Conservation (phyloP, 2,113 vertebrate genomes). For the Chiloscyllium plagiosum region DNA sequence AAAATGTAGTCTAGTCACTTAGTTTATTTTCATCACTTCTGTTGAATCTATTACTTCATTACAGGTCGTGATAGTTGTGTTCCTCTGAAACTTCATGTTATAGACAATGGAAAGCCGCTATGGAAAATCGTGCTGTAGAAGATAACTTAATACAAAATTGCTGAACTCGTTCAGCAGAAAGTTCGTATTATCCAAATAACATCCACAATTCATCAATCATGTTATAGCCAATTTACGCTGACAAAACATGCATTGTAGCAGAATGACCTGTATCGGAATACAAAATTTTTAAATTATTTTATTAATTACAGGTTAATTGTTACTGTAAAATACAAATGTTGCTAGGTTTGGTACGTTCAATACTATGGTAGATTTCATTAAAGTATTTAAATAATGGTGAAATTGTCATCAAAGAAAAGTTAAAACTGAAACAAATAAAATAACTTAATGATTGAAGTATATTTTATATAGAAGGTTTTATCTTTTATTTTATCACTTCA, state of each 20-base stretch:
- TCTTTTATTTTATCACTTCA: neutral
- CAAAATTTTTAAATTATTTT: neutral
- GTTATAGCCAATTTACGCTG: too few relatives aligned
- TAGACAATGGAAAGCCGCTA: too few relatives aligned
- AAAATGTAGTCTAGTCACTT: neutral
- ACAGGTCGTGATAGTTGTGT: too few relatives aligned
- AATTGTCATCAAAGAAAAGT: neutral
- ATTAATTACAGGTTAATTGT: neutral
- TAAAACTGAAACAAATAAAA: neutral
- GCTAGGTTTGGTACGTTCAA: neutral
- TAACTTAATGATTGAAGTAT: neutral
- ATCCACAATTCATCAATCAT: too few relatives aligned
- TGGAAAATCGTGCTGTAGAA: too few relatives aligned
- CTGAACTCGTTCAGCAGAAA: too few relatives aligned
- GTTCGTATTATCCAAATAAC: too few relatives aligned
- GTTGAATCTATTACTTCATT: neutral
- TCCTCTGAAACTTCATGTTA: too few relatives aligned
- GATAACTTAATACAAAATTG: too few relatives aligned
- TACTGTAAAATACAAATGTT: neutral
- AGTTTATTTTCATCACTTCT: neutral
- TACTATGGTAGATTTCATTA: neutral
- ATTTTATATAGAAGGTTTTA: neutral
- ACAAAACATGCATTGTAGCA: too few relatives aligned
- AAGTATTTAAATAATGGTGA: neutral
- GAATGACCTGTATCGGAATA: too few relatives aligned